Evolutionary conservation across 2,113 vertebrate species (phyloP), one percentile per base, ranked within the genome.

Genomic region (Lasiurus cinereus): DNA sequence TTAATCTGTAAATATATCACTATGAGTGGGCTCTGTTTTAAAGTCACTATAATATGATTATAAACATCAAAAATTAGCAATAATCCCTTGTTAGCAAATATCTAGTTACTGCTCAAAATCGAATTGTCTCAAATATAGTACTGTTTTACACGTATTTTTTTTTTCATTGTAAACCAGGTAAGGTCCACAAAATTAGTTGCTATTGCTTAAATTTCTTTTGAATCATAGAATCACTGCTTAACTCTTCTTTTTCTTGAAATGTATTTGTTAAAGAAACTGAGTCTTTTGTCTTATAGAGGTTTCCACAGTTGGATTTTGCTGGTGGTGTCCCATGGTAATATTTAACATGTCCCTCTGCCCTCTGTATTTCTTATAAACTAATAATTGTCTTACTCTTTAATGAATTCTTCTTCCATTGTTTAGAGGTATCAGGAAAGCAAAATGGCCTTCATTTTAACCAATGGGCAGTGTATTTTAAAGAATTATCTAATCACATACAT

Each of bases 171-270:
- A 77, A 84, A 43, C 95, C 39, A 94, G 33, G 69, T 56, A 88
- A 50, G 18, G 19, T 62, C 50, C 43, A 90, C 78, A 96, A 8
- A 48, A 62, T 72, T 76, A 33, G 62, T 62, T 79, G 16, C 33
- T 86, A 22, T 88, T 91, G 88, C 43, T 94, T 48, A 96, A 33
- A 29, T 66, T 52, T 76, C 76, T 72, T 76, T 95, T 95, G 27
- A 82, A 69, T 64, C 77, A 7, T 15, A 54, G 31, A 15, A 74
- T 93, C 8, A 21, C 12, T 10, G 18, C 29, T 77, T 14, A 73
- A 48, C 21, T 72, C 3, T 50, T 11, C 29, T 52, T 66, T 62
- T 24, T 24, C 33, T 73, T 69, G 24, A 59, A 84, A 72, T 80
- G 5, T 74, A 46, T 62, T 52, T 92, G 15, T 78, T 78, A 50